These are phyloP conservation scores for Mimachlamys varia DNA, from an alignment of 2,888 invertebrate genomes.

Conservation along the genomic window DNA sequence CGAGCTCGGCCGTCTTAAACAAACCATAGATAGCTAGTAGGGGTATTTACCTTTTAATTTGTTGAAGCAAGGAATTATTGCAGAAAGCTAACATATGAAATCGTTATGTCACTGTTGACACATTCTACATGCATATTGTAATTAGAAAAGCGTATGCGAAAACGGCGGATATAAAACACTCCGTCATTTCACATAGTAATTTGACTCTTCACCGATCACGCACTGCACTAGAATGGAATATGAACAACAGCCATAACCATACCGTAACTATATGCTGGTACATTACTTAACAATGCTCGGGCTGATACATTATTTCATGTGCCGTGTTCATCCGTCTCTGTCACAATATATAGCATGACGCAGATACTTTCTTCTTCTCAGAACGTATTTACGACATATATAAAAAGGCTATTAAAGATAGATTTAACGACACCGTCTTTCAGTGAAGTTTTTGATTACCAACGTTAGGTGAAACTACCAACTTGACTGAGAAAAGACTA, in stretches of 20 bases:
- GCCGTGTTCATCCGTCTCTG: too few relatives aligned
- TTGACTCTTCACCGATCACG: neutral
- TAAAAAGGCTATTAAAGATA: too few relatives aligned
- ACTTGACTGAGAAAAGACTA: too few relatives aligned
- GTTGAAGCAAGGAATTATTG: neutral
- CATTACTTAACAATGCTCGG: too few relatives aligned
- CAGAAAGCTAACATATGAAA: neutral
- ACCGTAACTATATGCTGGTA: neutral
- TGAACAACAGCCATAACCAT: too few relatives aligned
- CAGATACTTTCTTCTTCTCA: too few relatives aligned
- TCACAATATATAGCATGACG: too few relatives aligned
- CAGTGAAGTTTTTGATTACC: too few relatives aligned
- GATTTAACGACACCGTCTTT: too few relatives aligned
- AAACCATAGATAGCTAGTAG: neutral
- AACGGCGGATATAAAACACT: neutral
- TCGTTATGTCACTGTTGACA: neutral
- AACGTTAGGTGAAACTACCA: too few relatives aligned
- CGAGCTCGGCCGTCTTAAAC: neutral
- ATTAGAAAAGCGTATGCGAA: neutral
- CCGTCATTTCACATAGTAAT: too few relatives aligned
- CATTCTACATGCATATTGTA: neutral
- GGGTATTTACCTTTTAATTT: neutral
- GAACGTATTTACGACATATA: too few relatives aligned
- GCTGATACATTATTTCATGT: neutral
- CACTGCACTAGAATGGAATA: neutral